These are phyloP conservation scores for Barypeithes pellucidus DNA, from an alignment of 2,888 invertebrate species.

Conservation along the genomic window DNA sequence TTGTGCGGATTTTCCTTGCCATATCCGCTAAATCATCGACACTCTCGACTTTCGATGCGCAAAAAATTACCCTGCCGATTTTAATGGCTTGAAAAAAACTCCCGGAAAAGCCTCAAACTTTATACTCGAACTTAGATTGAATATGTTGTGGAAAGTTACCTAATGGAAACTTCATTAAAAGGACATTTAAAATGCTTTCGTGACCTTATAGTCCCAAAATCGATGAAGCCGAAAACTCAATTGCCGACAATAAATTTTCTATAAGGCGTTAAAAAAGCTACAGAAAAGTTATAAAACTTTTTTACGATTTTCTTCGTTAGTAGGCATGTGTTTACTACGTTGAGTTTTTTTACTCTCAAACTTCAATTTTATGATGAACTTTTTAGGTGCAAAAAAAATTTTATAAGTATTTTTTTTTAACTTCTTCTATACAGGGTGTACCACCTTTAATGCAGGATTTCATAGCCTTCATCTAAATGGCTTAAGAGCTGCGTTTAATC, in stretches of 20 bases:
- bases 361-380: background rate
- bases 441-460: too few relatives aligned
- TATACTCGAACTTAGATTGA: background rate
- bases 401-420: too few relatives aligned
- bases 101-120: conserved; percentile 2
- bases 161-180: conserved; percentile 29
- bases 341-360: background rate
- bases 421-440: too few relatives aligned
- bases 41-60: background rate
- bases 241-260: conserved; percentile 19
- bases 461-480: too few relatives aligned
- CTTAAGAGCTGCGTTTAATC: too few relatives aligned
- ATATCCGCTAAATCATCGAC: background rate
- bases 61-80: conserved; percentile 8
- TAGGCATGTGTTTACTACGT: background rate
- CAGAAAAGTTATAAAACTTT: conserved; percentile 20
- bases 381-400: background rate
- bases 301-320: conserved; percentile 6
- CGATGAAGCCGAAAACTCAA: conserved; percentile 3
- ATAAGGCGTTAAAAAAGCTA: conserved; percentile 20
- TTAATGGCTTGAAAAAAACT: background rate
- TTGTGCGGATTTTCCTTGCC: too few relatives aligned
- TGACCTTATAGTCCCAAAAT: conserved; percentile 15
- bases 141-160: conserved; percentile 14
- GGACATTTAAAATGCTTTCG: conserved; percentile 35